A percentile compares a stretch with the other conserved stretches of the same genome.
These are phyloP conservation scores for Synergus gifuensis DNA, from an alignment of 2,888 invertebrate species.

Conservation along the genomic window DNA sequence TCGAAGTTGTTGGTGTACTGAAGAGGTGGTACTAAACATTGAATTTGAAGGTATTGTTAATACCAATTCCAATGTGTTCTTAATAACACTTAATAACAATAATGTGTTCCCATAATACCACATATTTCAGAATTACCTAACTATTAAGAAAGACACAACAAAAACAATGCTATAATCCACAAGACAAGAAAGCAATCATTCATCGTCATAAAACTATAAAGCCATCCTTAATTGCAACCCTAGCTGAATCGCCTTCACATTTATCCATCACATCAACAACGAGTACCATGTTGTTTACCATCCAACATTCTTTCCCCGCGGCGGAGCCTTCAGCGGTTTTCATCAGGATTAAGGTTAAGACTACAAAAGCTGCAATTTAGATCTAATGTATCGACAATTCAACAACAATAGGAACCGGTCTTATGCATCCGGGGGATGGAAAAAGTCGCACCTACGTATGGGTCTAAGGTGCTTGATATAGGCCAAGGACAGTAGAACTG, in stretches of 20 bases:
- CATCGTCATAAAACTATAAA: no score
- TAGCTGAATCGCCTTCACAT: no score
- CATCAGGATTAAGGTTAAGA: background rate
- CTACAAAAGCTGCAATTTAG: conserved; percentile 3
- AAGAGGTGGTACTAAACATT: no score
- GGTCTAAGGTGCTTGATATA: conserved; percentile 56
- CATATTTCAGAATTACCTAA: no score
- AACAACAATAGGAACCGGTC: conserved; percentile 30
- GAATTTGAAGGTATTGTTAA: no score
- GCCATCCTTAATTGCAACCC: no score
- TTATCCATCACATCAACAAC: background rate
- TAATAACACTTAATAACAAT: no score
- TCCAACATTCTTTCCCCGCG: background rate
- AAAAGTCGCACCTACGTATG: conserved; percentile 54
- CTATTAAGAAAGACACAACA: no score
- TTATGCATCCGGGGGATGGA: conserved; percentile 15
- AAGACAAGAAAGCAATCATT: background rate
- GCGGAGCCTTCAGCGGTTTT: background rate
- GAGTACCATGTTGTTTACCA: background rate
- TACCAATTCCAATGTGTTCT: no score
- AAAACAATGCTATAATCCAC: background rate
- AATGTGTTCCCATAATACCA: no score
- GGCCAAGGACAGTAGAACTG: conserved; percentile 65
- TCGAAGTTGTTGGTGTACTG: no score
- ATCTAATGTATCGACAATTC: conserved; percentile 26